A percentile compares a stretch with the other conserved stretches of the same genome.
Conservation (phyloP, 2,888 invertebrate species). For the Fissipunctia ypsillon region DNA sequence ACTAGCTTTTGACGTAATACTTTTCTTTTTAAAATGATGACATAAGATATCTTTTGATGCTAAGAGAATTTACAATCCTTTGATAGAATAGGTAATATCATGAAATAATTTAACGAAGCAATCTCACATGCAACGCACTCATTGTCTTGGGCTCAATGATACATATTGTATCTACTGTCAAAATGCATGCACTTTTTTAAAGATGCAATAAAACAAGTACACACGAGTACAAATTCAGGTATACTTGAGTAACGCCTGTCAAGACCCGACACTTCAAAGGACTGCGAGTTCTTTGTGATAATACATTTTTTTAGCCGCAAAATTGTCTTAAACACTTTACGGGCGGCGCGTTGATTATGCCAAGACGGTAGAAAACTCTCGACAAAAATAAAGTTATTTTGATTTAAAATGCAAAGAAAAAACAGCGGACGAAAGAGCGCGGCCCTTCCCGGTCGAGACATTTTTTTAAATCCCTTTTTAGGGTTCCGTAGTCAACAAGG, state of each 20-base stretch:
- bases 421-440: constrained; percentile 73
- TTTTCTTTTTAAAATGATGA: not conserved
- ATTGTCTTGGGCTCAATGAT: not conserved
- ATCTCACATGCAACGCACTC: not conserved
- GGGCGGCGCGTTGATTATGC: constrained; percentile 84
- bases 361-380: constrained; percentile 84
- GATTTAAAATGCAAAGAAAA: constrained; percentile 88
- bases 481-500: too few species aligned
- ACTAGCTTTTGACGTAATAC: not conserved
- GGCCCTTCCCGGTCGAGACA: constrained; percentile 72
- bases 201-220: constrained; percentile 11
- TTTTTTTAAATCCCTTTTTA: constrained; percentile 79
- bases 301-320: constrained; percentile 80
- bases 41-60: not conserved
- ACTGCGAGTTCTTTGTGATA: constrained; percentile 78
- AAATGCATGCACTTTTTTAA: not conserved
- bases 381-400: constrained; percentile 88
- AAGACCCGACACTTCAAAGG: constrained; percentile 78
- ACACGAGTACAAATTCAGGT: not conserved
- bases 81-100: not conserved
- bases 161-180: not conserved
- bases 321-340: constrained; percentile 87
- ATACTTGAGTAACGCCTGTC: constrained; percentile 39
- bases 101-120: not conserved
- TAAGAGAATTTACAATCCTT: not conserved